These are phyloP conservation scores for Trissoscelio sp. DNA, from an alignment of 2,888 invertebrate species.

Conservation along the genomic window DNA sequence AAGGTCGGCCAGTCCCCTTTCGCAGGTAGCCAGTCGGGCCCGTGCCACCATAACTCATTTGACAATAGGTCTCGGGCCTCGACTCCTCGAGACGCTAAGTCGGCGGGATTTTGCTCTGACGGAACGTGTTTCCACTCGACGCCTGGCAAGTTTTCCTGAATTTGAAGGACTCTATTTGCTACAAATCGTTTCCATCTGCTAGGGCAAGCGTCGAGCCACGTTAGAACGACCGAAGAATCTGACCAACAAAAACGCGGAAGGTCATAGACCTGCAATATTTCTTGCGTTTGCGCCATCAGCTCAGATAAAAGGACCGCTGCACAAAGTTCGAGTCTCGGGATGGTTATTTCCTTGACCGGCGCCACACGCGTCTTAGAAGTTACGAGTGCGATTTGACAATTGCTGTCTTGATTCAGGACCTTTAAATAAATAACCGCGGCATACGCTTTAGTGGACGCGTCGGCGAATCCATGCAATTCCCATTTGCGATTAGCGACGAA, in stretches of 20 bases:
- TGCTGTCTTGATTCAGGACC: no score
- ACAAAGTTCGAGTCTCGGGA: slow-evolving; percentile 8
- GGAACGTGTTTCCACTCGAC: slow-evolving; percentile 5
- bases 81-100: slow-evolving; percentile 2
- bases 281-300: no score
- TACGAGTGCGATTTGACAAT: no score
- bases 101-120: slow-evolving; percentile 6
- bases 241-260: neutral
- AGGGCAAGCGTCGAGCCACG: neutral
- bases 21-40: neutral
- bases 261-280: no score
- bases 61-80: neutral
- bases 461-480: slow-evolving; percentile 14
- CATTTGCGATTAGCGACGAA: neutral
- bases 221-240: neutral
- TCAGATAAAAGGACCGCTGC: neutral
- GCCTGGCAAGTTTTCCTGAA: neutral
- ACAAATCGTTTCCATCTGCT: slow-evolving; percentile 13
- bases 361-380: neutral
- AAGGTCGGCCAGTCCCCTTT: neutral
- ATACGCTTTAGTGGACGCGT: no score
- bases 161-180: neutral
- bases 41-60: slow-evolving; percentile 9
- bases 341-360: neutral
- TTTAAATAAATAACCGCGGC: no score